These are phyloP conservation scores for Puffinus mauretanicus DNA, from an alignment of 2,113 vertebrate species.

Conservation along the genomic window DNA sequence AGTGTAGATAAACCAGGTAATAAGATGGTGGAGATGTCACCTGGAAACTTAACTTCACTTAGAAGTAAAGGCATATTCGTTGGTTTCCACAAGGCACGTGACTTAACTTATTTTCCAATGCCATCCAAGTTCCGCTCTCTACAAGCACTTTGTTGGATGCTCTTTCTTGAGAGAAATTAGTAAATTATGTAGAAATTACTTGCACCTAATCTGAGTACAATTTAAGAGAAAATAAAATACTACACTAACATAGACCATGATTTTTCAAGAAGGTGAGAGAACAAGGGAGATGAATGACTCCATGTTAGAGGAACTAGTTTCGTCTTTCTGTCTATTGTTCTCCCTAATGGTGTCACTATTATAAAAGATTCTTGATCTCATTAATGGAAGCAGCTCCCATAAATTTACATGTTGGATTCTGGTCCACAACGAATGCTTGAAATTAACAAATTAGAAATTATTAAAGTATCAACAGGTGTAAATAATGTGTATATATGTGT, in stretches of 20 bases:
- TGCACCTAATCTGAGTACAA: background rate
- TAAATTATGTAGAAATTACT: background rate
- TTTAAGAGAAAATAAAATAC: background rate
- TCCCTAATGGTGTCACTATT: background rate
- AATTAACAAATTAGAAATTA: background rate
- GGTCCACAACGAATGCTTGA: background rate
- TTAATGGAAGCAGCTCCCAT: background rate
- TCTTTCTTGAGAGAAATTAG: background rate
- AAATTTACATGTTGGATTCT: background rate
- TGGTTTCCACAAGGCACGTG: background rate
- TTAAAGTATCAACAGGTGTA: background rate
- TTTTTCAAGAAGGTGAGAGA: background rate
- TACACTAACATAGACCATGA: background rate
- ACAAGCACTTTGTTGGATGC: background rate
- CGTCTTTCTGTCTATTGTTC: background rate
- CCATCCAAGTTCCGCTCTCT: background rate
- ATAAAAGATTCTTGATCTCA: background rate
- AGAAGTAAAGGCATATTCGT: background rate
- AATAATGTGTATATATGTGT: background rate
- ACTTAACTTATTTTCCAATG: background rate
- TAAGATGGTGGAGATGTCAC: background rate
- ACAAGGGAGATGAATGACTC: background rate
- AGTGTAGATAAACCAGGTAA: background rate
- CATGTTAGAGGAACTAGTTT: background rate
- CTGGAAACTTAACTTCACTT: background rate